These are phyloP conservation scores for Typhlomys cinereus DNA, from an alignment of 2,113 vertebrate species.

Conservation along the genomic window DNA sequence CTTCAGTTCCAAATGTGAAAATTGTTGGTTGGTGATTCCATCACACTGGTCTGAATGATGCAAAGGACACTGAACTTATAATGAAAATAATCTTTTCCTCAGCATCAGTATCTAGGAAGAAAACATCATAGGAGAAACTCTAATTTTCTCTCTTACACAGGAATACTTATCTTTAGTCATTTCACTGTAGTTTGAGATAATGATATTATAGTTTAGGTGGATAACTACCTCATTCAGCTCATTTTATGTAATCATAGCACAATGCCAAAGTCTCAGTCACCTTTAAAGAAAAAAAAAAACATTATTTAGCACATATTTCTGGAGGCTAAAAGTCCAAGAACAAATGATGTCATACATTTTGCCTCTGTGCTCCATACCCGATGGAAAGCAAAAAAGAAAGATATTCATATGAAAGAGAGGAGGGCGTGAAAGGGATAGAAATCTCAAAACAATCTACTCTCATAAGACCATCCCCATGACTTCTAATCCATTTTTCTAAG, in stretches of 20 bases:
- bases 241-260: background rate
- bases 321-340: background rate
- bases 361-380: background rate
- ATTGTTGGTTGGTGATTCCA: background rate
- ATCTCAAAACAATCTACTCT: background rate
- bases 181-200: background rate
- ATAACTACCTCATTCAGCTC: background rate
- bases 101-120: background rate
- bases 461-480: background rate
- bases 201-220: background rate
- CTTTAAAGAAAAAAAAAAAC: background rate
- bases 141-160: background rate
- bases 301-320: background rate
- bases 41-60: background rate
- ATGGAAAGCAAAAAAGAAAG: background rate
- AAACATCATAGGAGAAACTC: background rate
- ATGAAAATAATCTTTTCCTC: background rate
- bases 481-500: background rate
- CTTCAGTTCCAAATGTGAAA: background rate
- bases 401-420: background rate
- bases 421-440: background rate
- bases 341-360: too few species aligned
- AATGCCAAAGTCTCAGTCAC: background rate
- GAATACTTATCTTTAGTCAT: background rate
- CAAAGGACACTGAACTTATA: background rate